Evolutionary conservation across 2,888 invertebrate genomes (phyloP), one percentile per base, ranked within the genome.

Genomic region (Orthosia cruda): DNA sequence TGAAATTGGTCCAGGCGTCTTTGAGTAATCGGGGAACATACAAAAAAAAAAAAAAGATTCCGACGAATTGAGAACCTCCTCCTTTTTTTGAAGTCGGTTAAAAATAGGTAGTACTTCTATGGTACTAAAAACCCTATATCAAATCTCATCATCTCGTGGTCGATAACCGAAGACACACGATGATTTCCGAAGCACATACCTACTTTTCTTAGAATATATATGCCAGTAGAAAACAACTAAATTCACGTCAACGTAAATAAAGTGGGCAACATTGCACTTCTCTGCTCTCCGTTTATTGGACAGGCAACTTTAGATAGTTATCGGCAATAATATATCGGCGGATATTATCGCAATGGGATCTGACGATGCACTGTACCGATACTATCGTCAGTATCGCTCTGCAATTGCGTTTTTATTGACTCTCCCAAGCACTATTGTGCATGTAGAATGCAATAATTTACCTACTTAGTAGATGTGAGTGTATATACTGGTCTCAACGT

Each of bases 271-370:
- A 40, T 20, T 54, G 61, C 70, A 75, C 49, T 61, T 26, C 18
- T 54, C 23, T 40, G 7, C 32, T 49, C 16, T 45, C n/a, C n/a
- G 9, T 26, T 50, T n/a, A 61, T 54, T 20, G 47, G 16, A 5
- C 16, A 40, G 32, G 40, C 59, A 59, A 9, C 55, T 69, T 78
- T 45, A 55, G 71, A 78, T 76, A 40, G 58, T n/a, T 76, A 78
- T 70, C 75, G 50, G 4, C 61, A 61, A 26, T 50, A 77, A 76
- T 59, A 71, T 77, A 77, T 72, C 58, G 58, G 13, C 23, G n/a
- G 54, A 23, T 64, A 54, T 54, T 54, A 79, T 77, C 80, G 62
- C 63, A 79, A 59, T 77, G 62, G 59, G 52, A 79, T 59, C 80
- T n/a, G 49, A 79, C 57, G 63, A 77, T 71, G 72, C 58, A 79